These are phyloP conservation scores for Parambassis ranga DNA, from an alignment of 2,797 vertebrate species.

Conservation along the genomic window DNA sequence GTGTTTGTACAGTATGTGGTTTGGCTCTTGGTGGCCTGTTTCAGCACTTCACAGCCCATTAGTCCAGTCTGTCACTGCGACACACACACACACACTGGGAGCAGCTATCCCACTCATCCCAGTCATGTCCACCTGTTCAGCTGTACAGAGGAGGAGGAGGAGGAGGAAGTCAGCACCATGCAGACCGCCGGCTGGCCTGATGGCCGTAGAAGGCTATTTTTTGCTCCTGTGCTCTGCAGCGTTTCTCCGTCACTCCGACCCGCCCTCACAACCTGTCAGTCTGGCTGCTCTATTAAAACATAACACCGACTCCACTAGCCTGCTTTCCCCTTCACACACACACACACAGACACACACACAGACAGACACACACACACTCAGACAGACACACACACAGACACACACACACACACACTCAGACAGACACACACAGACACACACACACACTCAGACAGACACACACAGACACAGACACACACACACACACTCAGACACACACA, in stretches of 20 bases:
- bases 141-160: constrained; percentile 12
- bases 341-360: constrained; percentile 4
- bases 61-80: constrained; percentile 36
- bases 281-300: constrained; percentile 41
- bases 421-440: too few species aligned
- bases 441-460: too few species aligned
- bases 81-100: constrained; percentile 9
- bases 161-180: constrained; percentile 48
- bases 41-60: constrained; percentile 66
- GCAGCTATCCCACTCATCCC: constrained; percentile 62
- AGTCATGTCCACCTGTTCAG: constrained; percentile 74
- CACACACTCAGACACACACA: too few species aligned
- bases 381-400: too few species aligned
- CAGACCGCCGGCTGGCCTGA: constrained; percentile 18
- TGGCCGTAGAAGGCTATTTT: constrained; percentile 75
- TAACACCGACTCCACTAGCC: neutral
- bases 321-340: constrained; percentile 8
- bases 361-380: too few species aligned
- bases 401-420: too few species aligned
- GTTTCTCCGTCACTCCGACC: constrained; percentile 39
- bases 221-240: constrained; percentile 21
- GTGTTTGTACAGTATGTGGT: constrained; percentile 41
- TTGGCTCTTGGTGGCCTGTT: constrained; percentile 44
- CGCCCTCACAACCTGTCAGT: constrained; percentile 42
- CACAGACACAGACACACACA: too few species aligned